Percentiles rank a stretch among this genome's conserved stretches.
These are phyloP conservation scores for Ridgeia piscesae DNA, from an alignment of 1,140 invertebrate species.

Conservation along the genomic window DNA sequence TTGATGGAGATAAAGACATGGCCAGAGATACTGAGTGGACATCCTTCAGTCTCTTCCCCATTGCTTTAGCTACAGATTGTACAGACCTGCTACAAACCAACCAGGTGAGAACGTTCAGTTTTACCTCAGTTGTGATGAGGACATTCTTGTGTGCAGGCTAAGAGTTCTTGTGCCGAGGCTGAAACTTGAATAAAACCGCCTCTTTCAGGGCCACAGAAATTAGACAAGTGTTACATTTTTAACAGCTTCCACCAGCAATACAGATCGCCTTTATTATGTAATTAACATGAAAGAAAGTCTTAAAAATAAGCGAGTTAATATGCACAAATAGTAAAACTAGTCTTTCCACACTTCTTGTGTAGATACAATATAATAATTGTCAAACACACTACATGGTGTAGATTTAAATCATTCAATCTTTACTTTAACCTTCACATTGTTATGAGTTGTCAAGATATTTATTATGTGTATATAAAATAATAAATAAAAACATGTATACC, in stretches of 20 bases:
- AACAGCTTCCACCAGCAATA: neutral
- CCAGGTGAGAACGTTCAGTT: neutral
- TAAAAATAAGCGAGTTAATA: too few species aligned
- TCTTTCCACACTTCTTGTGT: too few species aligned
- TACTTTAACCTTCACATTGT: too few species aligned
- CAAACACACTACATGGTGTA: too few species aligned
- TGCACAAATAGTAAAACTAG: too few species aligned
- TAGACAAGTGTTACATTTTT: neutral
- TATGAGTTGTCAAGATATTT: too few species aligned
- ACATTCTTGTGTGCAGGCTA: neutral
- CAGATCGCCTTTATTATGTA: neutral
- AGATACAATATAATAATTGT: too few species aligned
- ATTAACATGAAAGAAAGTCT: neutral
- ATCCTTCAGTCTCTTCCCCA: neutral
- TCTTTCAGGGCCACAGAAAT: neutral
- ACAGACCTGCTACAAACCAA: neutral
- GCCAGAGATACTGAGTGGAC: too few species aligned
- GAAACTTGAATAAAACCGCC: neutral
- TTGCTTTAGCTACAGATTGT: neutral
- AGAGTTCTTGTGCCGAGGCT: neutral
- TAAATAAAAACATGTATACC: neutral
- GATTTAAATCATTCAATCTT: too few species aligned
- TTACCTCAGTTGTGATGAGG: neutral
- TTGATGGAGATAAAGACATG: too few species aligned
- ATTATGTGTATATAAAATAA: neutral